Evolutionary conservation across 2,888 invertebrate genomes (phyloP), one percentile per base, ranked within the genome.

Genomic region (Trissolcus brochymenae): DNA sequence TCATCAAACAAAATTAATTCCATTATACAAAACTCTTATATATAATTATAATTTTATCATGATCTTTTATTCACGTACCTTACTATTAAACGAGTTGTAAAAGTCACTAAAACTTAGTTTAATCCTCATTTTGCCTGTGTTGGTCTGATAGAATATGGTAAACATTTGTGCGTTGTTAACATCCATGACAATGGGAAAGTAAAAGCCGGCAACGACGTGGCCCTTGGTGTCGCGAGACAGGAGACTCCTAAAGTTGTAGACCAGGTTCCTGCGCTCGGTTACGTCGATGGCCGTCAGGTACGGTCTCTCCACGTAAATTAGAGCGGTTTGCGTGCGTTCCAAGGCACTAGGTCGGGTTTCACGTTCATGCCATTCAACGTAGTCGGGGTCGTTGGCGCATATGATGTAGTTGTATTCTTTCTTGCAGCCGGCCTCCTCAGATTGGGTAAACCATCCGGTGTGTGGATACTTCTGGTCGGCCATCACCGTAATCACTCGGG

Each of bases 361-460:
- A 71, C 93, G 91, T 85, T 95, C 95, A 83, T 94, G 93, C 97
- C 97, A 97, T 87, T 95, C 93, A 73, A 97, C 93, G 85, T 96
- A 96, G 88, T 93, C 93, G 72, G 89, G 90, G 89, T 94, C 94
- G 81, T 92, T 90, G 29, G 91, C 86, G 82, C 94, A 93, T 85
- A 94, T 92, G 81, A 92, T 92, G 88, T 97, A 97, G 87, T 94
- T 94, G 91, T 96, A 97, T 86, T 96, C 95, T 86, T 95, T 95
- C 85, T 93, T 93, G 86, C 94, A 92, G 82, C 93, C 92, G 56
- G 92, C 90, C 85, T 95, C 95, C 84, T 95, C 94, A 0, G 94
- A 94, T 86, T 96, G 96, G 11, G 93, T 93, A 88, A 96, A 96
- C 95, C 95, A 95, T 82, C 94, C 94, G 76, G 97, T 96, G 84